Base-by-base conservation (phyloP, 2,888 invertebrate genomes). In the Acanthosepion pharaonis region DNA sequence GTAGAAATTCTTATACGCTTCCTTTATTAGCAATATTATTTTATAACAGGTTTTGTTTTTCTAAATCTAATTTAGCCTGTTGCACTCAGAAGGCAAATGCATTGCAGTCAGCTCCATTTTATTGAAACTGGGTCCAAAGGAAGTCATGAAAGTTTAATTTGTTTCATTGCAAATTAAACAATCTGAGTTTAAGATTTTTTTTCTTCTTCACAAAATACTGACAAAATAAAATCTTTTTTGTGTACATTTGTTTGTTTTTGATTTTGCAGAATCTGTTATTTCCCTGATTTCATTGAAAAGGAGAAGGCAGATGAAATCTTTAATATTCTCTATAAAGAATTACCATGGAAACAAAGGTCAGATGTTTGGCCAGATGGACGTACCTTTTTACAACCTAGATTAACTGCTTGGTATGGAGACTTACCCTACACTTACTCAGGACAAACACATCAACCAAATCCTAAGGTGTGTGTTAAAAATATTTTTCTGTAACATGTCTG, bases 331-430 rank as follows among this genome's bases (percentile, higher is more conserved):
- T 95, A 96, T 94, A 95, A 96, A 94, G 96, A 97, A 93, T 96
- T 97, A 92, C 97, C 97, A 94, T 97, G 97, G 97, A 95, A 95
- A 95, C 97, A 97, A 94, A 95, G 96, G 91, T 95, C 95, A 92
- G 96, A 97, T 94, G 94, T 96, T 9, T 95, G 42, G 55, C 95
- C 96, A 91, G 96, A 96, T 94, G 97, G 97, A 25, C 96, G 95
- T n/a, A 95, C 95, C 8, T 97, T 96, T 94, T 94, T 96, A 28
- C 97, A 97, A 95, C 97, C 97, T 8, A 96, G 98, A 94, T 96
- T 98, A 55, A 97, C 98, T 53, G 97, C 97, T 1, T 98, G 98
- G 98, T 97, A 97, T 95, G 98, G 98, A 4, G 97, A 98, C 9
- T 97, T 97, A 94, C 97, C 97, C 25, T 98, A 98, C 95, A 96